phyloP scores from a whole-genome alignment of 2,888 invertebrate species.

The Chalcis sispes region DNA sequence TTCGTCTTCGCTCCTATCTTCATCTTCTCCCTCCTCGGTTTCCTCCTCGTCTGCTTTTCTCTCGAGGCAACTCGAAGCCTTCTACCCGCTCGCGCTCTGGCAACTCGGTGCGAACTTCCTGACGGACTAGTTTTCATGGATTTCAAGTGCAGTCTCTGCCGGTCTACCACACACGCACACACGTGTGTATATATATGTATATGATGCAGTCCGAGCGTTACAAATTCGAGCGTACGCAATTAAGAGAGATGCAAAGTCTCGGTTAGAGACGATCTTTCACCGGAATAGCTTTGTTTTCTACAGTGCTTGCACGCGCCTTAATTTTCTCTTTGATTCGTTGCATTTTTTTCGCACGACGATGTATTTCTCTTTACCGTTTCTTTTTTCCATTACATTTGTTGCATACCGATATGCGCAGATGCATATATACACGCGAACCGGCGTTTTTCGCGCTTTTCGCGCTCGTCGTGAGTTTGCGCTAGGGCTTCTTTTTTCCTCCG shows the following conservation, averaged over 20 bases:
- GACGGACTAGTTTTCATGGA: slow-evolving; percentile 52
- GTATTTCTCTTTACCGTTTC: not conserved
- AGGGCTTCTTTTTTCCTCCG: not conserved
- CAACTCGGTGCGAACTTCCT: slow-evolving; percentile 49
- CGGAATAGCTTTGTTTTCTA: slow-evolving; percentile 7
- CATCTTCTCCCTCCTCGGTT: not conserved
- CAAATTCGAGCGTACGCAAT: no score
- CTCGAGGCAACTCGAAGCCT: not conserved
- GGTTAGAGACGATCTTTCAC: not conserved
- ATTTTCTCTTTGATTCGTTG: slow-evolving; percentile 19
- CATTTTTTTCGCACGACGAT: not conserved
- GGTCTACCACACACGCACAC: not conserved
- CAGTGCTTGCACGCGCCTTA: not conserved
- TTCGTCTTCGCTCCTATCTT: not conserved
- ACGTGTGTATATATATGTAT: no score
- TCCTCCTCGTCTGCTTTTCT: not conserved
- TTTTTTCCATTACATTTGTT: slow-evolving; percentile 15
- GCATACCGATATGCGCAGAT: no score
- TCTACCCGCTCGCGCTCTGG: not conserved
- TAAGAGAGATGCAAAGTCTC: no score
- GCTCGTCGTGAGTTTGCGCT: not conserved
- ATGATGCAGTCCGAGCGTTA: no score
- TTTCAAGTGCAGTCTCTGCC: slow-evolving; percentile 10
- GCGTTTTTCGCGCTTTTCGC: no score
- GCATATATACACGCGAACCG: no score